These are phyloP conservation scores for Lagorchestes hirsutus DNA, from an alignment of 2,797 vertebrate genomes.

Conservation along the genomic window DNA sequence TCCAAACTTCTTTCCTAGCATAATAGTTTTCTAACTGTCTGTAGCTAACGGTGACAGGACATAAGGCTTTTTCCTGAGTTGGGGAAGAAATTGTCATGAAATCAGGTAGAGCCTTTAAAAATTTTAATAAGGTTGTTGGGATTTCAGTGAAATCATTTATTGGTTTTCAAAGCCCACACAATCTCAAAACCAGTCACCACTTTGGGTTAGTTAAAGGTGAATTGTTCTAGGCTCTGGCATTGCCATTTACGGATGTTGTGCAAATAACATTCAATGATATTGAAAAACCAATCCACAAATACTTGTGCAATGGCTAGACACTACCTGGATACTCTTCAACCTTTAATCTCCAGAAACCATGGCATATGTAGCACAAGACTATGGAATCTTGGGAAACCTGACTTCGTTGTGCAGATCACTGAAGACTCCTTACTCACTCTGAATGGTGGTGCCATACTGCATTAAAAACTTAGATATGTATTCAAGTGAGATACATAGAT, in stretches of 20 bases:
- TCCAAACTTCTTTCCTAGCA: constrained; percentile 79
- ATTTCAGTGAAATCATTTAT: constrained; percentile 50
- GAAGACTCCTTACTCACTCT: background rate
- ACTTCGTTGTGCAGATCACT: background rate
- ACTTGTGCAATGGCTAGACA: background rate
- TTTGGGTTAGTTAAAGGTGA: constrained; percentile 34
- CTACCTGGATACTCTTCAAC: background rate
- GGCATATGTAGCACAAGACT: background rate
- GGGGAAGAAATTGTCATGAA: constrained; percentile 19
- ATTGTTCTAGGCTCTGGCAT: constrained; percentile 18
- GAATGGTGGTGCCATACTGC: background rate
- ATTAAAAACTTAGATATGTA: background rate
- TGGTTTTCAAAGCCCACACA: constrained; percentile 49
- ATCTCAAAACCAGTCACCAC: constrained; percentile 22
- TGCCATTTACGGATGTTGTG: constrained; percentile 15
- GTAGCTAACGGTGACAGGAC: constrained; percentile 64
- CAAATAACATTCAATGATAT: constrained; percentile 9
- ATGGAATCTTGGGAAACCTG: background rate
- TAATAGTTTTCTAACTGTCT: constrained; percentile 79
- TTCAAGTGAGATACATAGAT: constrained; percentile 15
- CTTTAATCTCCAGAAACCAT: background rate
- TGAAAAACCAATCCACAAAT: constrained; percentile 6
- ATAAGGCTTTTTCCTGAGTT: constrained; percentile 57
- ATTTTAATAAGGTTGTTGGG: constrained; percentile 68
- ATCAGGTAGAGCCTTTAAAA: constrained; percentile 56